Evolutionary conservation across 2,888 invertebrate species (phyloP).

Genomic region (Tipula unca): DNA sequence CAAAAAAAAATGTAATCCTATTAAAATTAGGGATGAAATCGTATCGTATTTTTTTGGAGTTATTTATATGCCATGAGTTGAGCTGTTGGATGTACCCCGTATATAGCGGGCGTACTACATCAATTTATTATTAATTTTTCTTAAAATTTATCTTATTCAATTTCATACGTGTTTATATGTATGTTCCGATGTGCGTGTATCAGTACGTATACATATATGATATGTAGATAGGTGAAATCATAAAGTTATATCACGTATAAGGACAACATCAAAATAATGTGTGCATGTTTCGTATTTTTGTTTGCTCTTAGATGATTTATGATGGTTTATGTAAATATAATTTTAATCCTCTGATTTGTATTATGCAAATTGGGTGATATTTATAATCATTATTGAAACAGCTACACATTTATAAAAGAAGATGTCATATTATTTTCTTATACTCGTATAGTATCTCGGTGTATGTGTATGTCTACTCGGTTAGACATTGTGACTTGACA

Average conservation of each 20-base stretch:
- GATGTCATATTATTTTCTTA: background rate
- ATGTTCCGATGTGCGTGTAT: background rate
- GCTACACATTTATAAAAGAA: background rate
- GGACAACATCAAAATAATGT: background rate
- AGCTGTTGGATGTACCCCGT: too few species aligned
- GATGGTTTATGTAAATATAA: slow-evolving; percentile 14
- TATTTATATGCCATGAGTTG: background rate
- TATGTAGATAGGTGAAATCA: background rate
- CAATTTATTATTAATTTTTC: background rate
- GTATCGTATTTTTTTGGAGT: background rate
- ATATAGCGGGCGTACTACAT: background rate
- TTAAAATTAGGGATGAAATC: background rate
- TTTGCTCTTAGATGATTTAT: background rate
- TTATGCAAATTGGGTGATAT: background rate
- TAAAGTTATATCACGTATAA: slow-evolving; percentile 8
- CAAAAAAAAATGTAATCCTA: background rate
- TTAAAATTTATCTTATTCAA: background rate
- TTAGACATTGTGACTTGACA: slow-evolving; percentile 8
- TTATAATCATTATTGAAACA: slow-evolving; percentile 8
- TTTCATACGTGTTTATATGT: background rate
- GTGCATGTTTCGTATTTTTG: background rate
- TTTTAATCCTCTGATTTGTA: slow-evolving; percentile 8
- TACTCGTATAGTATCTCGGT: background rate
- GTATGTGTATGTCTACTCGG: background rate
- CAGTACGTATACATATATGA: background rate